Base-by-base conservation (phyloP, 2,888 invertebrate genomes). In the Chymomyza caudatula region DNA sequence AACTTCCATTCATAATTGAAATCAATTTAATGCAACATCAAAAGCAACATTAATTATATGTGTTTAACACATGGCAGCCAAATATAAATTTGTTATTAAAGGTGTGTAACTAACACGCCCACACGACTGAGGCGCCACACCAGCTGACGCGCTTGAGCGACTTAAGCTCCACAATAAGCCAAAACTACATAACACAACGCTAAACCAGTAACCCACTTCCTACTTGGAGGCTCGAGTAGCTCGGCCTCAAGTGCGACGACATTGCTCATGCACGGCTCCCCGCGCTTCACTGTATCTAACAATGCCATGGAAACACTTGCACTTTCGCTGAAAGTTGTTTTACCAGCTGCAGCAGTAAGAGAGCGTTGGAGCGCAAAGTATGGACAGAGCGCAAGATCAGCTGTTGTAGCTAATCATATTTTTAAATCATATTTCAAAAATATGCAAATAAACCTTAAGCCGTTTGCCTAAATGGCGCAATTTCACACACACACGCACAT, bases 271-370 rank as follows among this genome's bases (percentile, higher is more conserved):
- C 55, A 37, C 63, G 37, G 52, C 59, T 15, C 47, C 51, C 23
- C 54, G 20, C 20, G 42, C 42, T 44, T 13, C 55, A 61, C 37
- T 65, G 44, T 47, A 55, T 4, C 29, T 47, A 73, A 79, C 81
- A 87, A 80, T 85, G 87, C 77, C 80, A 78, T 76, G 85, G 79
- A 77, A 86, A 80, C 71, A 79, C 80, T 88, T 85, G 77, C 86
- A 83, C 80, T 88, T 87, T 88, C 83, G 71, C 75, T 69, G 85
- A 87, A 87, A 85, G 85, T 78, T 71, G 76, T 67, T 67, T 71
- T 60, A 65, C 72, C 70, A 78, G 77, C 72, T 74, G 74, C 62
- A 68, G 2, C 52, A 11, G 29, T 6, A 42, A 44, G 66, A 53
- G 19, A 37, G 29, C 29, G 3, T 8, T 11, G 5, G 29, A 37